Evolutionary conservation across 2,113 vertebrate species (phyloP).

Genomic region (Fulica atra): DNA sequence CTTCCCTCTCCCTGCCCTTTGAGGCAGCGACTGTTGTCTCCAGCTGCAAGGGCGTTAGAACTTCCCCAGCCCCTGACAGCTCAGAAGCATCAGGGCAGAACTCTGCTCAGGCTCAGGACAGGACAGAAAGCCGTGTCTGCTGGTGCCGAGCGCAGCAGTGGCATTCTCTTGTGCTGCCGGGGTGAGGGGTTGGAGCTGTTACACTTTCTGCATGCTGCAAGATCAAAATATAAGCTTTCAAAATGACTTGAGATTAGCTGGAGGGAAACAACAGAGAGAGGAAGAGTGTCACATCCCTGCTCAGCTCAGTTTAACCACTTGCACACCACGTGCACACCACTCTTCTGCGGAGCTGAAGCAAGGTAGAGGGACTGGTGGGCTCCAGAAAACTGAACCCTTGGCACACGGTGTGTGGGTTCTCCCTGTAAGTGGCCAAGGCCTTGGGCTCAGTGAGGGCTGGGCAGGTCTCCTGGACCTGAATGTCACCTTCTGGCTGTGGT

Average conservation of each 20-base stretch:
- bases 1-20: neutral
- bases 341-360: neutral
- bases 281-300: neutral
- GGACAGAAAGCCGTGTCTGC: neutral
- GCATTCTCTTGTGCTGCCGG: neutral
- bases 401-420: neutral
- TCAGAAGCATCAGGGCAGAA: neutral
- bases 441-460: fast-evolving
- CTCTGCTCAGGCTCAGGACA: neutral
- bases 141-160: neutral
- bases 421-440: neutral
- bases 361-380: neutral
- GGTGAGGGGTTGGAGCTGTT: neutral
- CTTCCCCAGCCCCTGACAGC: neutral
- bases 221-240: constrained; percentile 5
- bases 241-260: neutral
- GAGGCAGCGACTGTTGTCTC: neutral
- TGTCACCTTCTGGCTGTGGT: neutral
- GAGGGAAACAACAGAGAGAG: neutral
- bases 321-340: fast-evolving
- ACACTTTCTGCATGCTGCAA: neutral
- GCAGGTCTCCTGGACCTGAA: neutral
- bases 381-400: neutral
- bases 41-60: neutral
- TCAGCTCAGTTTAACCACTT: neutral